Evolutionary conservation across 2,888 invertebrate genomes (phyloP).

Genomic region (Tachystola acroxantha): DNA sequence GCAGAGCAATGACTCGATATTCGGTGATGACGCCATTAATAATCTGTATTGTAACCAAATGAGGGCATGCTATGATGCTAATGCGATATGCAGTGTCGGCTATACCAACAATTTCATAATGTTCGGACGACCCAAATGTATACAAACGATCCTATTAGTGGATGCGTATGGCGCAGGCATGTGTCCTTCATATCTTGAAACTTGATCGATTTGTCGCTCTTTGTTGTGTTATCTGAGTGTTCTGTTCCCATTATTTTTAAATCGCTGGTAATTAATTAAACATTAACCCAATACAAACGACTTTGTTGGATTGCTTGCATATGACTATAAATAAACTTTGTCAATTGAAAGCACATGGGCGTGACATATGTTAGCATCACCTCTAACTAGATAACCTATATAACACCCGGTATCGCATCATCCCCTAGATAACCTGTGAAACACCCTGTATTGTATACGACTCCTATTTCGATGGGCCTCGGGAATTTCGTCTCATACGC

Average conservation of each 20-base stretch:
- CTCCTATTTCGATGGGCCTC: too few species aligned
- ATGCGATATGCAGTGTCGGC: conserved; percentile 10
- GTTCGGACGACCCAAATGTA: conserved; percentile 13
- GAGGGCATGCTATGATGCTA: conserved; percentile 26
- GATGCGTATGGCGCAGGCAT: neutral
- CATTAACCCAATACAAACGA: neutral
- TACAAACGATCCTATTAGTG: conserved; percentile 7
- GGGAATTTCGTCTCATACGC: too few species aligned
- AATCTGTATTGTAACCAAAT: conserved; percentile 34
- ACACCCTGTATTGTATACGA: too few species aligned
- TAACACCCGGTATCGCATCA: too few species aligned
- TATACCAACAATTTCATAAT: conserved; percentile 11
- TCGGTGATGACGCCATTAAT: conserved; percentile 18
- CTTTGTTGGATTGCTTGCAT: too few species aligned
- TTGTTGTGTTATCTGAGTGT: neutral
- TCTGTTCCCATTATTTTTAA: neutral
- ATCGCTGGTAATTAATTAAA: too few species aligned
- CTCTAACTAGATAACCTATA: too few species aligned
- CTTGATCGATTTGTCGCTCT: neutral
- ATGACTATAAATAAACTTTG: too few species aligned
- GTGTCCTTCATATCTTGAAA: conserved; percentile 5
- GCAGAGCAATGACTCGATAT: conserved; percentile 18
- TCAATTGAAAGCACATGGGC: too few species aligned
- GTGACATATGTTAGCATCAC: too few species aligned
- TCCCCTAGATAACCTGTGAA: too few species aligned